phyloP scores from a whole-genome alignment of 2,113 vertebrate species.

The Pluvianellus socialis region DNA sequence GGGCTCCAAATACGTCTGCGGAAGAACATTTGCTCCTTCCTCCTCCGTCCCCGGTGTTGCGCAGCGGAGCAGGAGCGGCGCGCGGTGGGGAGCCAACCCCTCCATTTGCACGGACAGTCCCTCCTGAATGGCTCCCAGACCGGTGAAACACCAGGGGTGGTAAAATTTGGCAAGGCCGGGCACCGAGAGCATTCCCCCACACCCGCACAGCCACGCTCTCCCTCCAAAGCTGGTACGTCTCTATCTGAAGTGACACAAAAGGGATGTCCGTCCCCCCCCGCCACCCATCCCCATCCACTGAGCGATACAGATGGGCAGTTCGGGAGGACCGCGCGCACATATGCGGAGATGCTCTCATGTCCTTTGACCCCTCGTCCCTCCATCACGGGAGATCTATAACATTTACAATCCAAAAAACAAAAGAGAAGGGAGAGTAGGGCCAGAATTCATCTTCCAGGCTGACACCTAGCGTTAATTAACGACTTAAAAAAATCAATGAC shows the following conservation, averaged over 20 bases:
- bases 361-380: conserved; percentile 78
- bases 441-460: conserved; percentile 82
- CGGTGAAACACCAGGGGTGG: not conserved
- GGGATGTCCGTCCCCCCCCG: not conserved
- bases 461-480: conserved; percentile 85
- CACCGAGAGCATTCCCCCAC: not conserved
- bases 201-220: not conserved
- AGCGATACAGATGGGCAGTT: conserved; percentile 48
- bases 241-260: conserved; percentile 52
- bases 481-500: conserved; percentile 86
- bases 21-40: not conserved
- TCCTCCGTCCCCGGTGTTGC: accelerated
- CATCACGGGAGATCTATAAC: conserved; percentile 82
- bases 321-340: conserved; percentile 18
- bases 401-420: conserved; percentile 84
- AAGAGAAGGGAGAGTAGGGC: conserved; percentile 67
- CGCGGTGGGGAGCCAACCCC: not conserved
- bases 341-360: conserved; percentile 65
- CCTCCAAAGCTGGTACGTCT: not conserved
- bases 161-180: not conserved
- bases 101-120: not conserved
- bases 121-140: not conserved
- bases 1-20: accelerated
- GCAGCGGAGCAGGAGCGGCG: no score
- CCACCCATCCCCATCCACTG: not conserved